Percentiles rank a stretch among this genome's conserved stretches.
phyloP scores from a whole-genome alignment of 2,797 vertebrate species.

The Cossypha caffra region DNA sequence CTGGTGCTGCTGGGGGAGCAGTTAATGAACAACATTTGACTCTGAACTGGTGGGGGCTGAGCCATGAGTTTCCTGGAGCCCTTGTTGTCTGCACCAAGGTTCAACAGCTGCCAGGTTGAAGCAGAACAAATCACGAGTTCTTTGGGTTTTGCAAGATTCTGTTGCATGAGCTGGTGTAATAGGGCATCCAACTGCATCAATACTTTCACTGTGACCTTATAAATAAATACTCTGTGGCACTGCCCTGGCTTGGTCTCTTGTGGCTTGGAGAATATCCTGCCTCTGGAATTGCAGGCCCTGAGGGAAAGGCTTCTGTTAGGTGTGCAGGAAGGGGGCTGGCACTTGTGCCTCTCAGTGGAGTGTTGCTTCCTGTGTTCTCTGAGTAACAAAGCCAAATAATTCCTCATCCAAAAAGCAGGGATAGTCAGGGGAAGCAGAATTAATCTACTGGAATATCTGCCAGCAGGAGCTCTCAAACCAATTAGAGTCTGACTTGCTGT shows the following conservation, averaged over 20 bases:
- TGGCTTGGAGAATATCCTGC: not conserved
- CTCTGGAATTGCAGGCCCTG: not conserved
- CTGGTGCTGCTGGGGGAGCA: not conserved
- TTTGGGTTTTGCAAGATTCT: not conserved
- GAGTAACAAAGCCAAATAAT: not conserved
- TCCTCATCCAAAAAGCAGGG: not conserved
- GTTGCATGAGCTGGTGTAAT: not conserved
- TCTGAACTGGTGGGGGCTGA: not conserved
- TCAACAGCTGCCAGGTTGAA: not conserved
- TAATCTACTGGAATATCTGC: not conserved
- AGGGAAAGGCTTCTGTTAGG: not conserved
- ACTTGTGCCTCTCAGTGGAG: not conserved
- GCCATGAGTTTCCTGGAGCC: not conserved
- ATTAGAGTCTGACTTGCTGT: not conserved
- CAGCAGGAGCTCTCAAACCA: not conserved
- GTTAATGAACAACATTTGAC: not conserved
- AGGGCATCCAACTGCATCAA: not conserved
- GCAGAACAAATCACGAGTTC: not conserved
- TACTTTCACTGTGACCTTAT: not conserved
- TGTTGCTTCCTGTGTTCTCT: slow-evolving; percentile 1
- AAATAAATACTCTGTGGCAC: not conserved
- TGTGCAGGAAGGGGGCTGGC: not conserved
- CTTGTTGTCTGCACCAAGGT: not conserved
- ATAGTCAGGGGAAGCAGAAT: not conserved
- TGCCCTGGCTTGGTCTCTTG: not conserved